Base-by-base conservation (phyloP, 2,888 invertebrate genomes). In the Stenotaenia linearis region DNA sequence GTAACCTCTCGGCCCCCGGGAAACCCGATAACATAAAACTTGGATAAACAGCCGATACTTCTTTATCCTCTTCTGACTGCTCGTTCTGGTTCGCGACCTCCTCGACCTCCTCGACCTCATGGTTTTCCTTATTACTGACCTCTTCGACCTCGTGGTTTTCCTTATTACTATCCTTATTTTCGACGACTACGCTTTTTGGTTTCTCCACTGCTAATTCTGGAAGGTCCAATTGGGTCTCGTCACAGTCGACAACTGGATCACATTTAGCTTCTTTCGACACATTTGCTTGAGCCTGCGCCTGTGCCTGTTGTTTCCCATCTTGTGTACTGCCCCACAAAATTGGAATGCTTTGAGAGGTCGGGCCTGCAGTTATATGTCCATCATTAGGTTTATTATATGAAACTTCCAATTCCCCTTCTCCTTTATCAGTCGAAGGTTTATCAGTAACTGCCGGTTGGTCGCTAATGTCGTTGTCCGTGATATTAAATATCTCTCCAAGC, bases 251-350 rank as follows among this genome's bases (percentile, higher is more conserved):
- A n/a, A n/a, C n/a, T n/a, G n/a, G n/a, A n/a, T n/a, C n/a, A n/a
- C n/a, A n/a, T n/a, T n/a, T n/a, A n/a, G n/a, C n/a, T n/a, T n/a
- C n/a, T n/a, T n/a, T 56, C 23, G 6, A 23, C 61, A 56, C 32
- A 32, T 4, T 6, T 32, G 32, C 5, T 4, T 4, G 5, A 4
- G 9, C 5, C 9, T 32, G 32, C 5, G 5, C 6, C 4, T 75
- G 23, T 75, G 77, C 9, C 50, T 40, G 82, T 75, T 78, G 80
- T 82, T 75, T 80, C 81, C 28, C 82, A 80, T 80, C 86, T 86
- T 84, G 32, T 10, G 82, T 81, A 82, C 87, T 87, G 82, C 86
- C 87, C 87, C 87, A 87, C 0, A 84, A 84, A 12, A 87, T 85
- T 37, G 86, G 85, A 7, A 85, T 83, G 81, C 84, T 84, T 80